Evolutionary conservation across 2,113 vertebrate genomes (phyloP).

Genomic region (Brachyhypopomus occidentalis): DNA sequence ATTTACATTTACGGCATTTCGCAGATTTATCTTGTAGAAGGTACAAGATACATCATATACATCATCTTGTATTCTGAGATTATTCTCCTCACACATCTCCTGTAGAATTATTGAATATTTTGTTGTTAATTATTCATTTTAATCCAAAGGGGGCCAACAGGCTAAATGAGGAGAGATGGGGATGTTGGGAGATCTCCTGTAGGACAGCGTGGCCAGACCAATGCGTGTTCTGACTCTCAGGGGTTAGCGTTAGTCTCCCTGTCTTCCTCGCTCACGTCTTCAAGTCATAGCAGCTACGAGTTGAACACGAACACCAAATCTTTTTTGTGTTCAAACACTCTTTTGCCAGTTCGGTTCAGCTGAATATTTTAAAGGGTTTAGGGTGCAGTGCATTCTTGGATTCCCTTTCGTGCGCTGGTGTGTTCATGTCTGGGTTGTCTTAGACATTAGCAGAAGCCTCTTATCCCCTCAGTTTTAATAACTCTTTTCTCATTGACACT

Average conservation of each 20-base stretch:
- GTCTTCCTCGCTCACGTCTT: no score
- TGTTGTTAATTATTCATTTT: no score
- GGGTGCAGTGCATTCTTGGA: no score
- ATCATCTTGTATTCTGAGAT: conserved; percentile 53
- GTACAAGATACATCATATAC: not conserved
- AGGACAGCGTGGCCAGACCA: not conserved
- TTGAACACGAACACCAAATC: no score
- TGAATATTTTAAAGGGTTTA: no score
- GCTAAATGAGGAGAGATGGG: conserved; percentile 52
- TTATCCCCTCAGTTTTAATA: not conserved
- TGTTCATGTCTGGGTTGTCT: not conserved
- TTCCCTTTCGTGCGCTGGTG: not conserved
- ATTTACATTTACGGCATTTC: no score
- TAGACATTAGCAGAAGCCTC: conserved; percentile 24
- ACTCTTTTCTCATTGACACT: conserved; percentile 1
- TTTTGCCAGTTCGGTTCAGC: no score
- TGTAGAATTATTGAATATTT: conserved; percentile 26
- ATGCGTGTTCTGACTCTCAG: not conserved
- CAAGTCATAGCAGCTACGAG: no score
- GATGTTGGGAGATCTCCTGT: conserved; percentile 17
- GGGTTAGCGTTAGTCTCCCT: not conserved
- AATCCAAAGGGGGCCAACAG: conserved; percentile 45
- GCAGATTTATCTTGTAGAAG: conserved; percentile 50
- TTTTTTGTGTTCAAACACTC: no score
- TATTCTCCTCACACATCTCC: conserved; percentile 62